phyloP scores from a whole-genome alignment of 2,113 vertebrate genomes.

The Campylomormyrus tamandua region DNA sequence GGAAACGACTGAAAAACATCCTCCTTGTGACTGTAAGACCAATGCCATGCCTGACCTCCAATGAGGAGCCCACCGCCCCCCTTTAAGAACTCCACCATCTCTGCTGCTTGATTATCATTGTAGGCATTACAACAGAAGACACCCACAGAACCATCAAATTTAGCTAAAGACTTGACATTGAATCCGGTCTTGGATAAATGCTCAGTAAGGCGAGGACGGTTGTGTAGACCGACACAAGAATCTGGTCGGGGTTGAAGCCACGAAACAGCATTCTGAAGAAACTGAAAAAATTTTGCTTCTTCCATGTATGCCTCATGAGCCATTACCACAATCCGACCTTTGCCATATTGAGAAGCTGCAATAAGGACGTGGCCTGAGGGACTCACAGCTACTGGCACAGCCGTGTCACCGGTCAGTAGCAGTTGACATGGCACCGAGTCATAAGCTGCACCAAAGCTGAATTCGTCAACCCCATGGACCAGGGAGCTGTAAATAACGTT shows the following conservation, averaged over 20 bases:
- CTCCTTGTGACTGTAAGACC: constrained; percentile 31
- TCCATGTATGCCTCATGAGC: constrained; percentile 57
- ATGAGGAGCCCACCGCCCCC: constrained; percentile 46
- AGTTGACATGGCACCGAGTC: constrained; percentile 52
- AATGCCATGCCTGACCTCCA: constrained; percentile 49
- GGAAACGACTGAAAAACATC: constrained; percentile 39
- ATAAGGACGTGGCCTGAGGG: constrained; percentile 57
- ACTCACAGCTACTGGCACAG: constrained; percentile 57
- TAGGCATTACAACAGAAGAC: constrained; percentile 45
- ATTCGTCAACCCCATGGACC: too few species aligned
- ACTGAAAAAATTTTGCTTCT: constrained; percentile 44
- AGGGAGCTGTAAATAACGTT: too few species aligned
- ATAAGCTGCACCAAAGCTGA: too few species aligned
- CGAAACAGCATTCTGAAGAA: constrained; percentile 54
- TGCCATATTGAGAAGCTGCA: constrained; percentile 47
- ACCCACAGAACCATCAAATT: background rate
- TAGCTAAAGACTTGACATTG: constrained; percentile 6
- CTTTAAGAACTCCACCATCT: constrained; percentile 45
- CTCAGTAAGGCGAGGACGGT: constrained; percentile 40
- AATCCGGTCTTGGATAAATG: constrained; percentile 36
- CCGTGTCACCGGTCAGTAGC: constrained; percentile 50
- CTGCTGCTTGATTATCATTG: background rate
- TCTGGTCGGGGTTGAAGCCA: constrained; percentile 52
- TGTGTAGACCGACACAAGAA: constrained; percentile 46
- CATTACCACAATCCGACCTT: constrained; percentile 55